phyloP scores from a whole-genome alignment of 2,888 invertebrate species.

The Crioceris asparagi region DNA sequence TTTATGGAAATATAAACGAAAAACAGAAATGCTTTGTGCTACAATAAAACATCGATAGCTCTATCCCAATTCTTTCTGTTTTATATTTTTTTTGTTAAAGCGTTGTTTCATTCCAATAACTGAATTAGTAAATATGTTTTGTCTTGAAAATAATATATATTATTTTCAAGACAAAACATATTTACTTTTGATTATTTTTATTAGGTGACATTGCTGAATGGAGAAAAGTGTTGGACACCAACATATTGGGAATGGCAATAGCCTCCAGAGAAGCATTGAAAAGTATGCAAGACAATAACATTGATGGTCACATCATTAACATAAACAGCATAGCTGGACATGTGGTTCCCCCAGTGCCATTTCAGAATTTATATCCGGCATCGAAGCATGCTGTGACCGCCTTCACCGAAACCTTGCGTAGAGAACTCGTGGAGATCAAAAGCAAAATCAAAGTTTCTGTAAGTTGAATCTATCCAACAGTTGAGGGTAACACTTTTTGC shows the following conservation, averaged over 20 bases:
- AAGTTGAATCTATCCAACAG: too few species aligned
- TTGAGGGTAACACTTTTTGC: too few species aligned
- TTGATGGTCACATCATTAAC: constrained; percentile 11
- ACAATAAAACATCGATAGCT: too few species aligned
- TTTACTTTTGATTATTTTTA: too few species aligned
- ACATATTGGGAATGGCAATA: constrained; percentile 14
- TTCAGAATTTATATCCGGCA: constrained; percentile 6
- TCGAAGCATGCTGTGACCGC: constrained; percentile 6
- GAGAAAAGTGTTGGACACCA: constrained; percentile 16
- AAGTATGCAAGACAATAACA: constrained; percentile 8
- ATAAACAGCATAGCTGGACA: constrained; percentile 12
- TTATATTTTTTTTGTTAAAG: too few species aligned
- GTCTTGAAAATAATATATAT: too few species aligned
- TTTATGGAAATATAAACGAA: too few species aligned
- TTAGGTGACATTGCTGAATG: constrained; percentile 17
- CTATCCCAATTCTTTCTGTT: too few species aligned
- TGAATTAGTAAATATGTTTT: too few species aligned
- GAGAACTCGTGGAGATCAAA: constrained; percentile 2
- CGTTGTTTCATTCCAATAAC: too few species aligned
- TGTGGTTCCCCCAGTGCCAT: background rate
- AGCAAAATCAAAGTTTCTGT: constrained; percentile 7
- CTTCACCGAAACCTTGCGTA: constrained; percentile 5
- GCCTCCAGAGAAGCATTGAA: constrained; percentile 2
- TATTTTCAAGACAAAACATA: too few species aligned
- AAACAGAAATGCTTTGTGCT: too few species aligned